Evolutionary conservation across 2,888 invertebrate genomes (phyloP), one percentile per base, ranked within the genome.

Genomic region (Slavum lentiscoides): DNA sequence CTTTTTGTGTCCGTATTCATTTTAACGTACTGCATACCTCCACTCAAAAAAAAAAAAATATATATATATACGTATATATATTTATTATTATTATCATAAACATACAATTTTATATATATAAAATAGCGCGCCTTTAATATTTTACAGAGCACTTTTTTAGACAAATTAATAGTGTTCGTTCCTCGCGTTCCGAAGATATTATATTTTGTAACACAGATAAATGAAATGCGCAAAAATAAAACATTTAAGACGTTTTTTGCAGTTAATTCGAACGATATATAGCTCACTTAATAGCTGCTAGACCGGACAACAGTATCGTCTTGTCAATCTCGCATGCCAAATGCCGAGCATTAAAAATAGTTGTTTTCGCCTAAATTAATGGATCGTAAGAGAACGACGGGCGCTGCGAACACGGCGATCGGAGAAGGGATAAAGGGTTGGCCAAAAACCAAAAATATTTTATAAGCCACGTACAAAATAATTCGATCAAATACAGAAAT

Each of bases 311-410:
- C 64, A 55, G 66, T 58, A 66, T 66, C 55, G 55, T 74, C 74
- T 74, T 66, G 66, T 74, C 55, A 74, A 74, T 74, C 21, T 58
- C 58, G 39, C 66, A 74, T 74, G 66, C 74, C 74, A 74, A 74
- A 66, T 74, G 55, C 55, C 55, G 39, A 39, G 55, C 55, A 74
- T 74, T 74, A 74, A 74, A 74, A 74, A 74, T 74, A 74, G 74
- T 74, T 74, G 66, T 74, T 74, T 74, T 74, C 58, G 66, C 58
- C 55, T 66, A 58, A 74, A 74, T 74, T 74, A 74, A 74, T 74
- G 55, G 39, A 66, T 74, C 66, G 66, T 53, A 21, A 39, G 66
- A 66, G 58, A 76, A 76, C 68, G 67, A 58, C 30, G 30, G 49
- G 13, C 30, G 49, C n/a, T 59, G 37, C 15, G 17, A 8, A 4